Evolutionary conservation across 2,888 invertebrate genomes (phyloP).

Genomic region (Stramonita haemastoma): DNA sequence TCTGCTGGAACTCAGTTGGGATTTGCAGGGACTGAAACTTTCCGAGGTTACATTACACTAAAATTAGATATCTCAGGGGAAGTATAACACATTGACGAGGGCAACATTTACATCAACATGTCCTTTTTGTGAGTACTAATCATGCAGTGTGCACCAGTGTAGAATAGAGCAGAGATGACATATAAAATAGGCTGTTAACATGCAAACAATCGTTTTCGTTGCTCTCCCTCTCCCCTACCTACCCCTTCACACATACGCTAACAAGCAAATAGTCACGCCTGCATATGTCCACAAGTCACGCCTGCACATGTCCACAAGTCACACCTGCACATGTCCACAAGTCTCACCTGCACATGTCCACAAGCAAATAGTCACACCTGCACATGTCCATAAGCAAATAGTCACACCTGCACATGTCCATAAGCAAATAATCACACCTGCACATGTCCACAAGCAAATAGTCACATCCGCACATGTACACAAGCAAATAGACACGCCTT

Average conservation of each 20-base stretch:
- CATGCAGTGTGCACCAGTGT: no score
- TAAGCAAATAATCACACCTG: neutral
- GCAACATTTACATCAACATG: no score
- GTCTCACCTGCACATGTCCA: neutral
- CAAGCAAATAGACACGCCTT: neutral
- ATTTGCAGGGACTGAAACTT: no score
- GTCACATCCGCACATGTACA: neutral
- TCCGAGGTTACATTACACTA: no score
- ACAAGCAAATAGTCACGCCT: slow-evolving; percentile 1
- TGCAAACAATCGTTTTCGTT: no score
- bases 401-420: neutral
- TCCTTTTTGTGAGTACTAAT: no score
- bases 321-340: neutral
- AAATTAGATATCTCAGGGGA: no score
- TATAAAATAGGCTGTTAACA: no score
- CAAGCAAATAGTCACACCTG: neutral
- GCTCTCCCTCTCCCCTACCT: no score
- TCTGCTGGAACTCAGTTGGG: no score
- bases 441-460: neutral
- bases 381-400: neutral
- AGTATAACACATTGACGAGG: no score
- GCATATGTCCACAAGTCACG: neutral
- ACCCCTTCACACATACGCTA: neutral
- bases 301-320: neutral
- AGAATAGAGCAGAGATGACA: no score